These are phyloP conservation scores for Tetraodon nigroviridis DNA, from an alignment of 2,113 vertebrate genomes.

Conservation along the genomic window DNA sequence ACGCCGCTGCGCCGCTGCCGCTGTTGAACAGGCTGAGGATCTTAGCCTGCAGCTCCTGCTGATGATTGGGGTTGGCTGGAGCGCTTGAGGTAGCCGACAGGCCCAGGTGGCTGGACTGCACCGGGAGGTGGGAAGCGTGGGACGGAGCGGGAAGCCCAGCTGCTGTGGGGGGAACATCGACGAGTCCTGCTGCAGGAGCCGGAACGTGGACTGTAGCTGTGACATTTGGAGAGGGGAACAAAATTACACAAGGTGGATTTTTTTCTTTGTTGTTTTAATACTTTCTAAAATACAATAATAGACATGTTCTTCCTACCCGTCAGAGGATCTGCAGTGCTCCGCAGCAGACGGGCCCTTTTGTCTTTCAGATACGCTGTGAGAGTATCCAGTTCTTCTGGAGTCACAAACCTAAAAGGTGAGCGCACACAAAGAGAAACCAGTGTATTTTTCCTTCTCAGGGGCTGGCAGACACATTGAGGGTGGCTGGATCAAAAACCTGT, in stretches of 20 bases:
- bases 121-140: constrained; percentile 12
- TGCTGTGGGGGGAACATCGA: constrained; percentile 7
- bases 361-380: constrained; percentile 89
- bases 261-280: neutral
- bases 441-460: neutral
- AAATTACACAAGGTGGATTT: neutral
- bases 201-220: constrained; percentile 39
- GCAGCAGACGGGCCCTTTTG: constrained; percentile 82
- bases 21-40: constrained; percentile 98
- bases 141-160: constrained; percentile 30
- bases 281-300: neutral
- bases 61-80: constrained; percentile 71
- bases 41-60: constrained; percentile 96
- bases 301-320: constrained; percentile 64
- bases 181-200: constrained; percentile 24
- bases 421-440: neutral
- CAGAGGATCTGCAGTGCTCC: constrained; percentile 75
- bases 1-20: constrained; percentile 44
- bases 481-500: constrained; percentile 60
- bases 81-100: constrained; percentile 40
- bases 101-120: constrained; percentile 46
- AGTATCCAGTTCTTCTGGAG: constrained; percentile 85
- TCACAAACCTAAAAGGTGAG: constrained; percentile 77
- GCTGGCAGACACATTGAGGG: neutral
- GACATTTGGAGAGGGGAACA: too few relatives aligned